Evolutionary conservation across 2,888 invertebrate genomes (phyloP).

Genomic region (Aphodius granarius): DNA sequence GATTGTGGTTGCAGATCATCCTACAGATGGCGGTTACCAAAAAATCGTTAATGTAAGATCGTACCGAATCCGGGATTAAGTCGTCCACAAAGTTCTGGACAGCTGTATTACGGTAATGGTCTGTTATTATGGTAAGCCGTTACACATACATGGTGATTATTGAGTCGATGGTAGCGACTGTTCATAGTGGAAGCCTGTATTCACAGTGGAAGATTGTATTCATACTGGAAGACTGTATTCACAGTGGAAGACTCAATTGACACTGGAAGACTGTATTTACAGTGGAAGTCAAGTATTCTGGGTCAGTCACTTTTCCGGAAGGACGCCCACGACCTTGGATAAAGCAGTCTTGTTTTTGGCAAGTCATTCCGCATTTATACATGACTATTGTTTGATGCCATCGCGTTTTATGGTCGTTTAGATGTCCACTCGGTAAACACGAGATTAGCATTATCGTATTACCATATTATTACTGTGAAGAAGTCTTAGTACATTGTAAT

Average conservation of each 20-base stretch:
- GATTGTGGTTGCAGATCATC: background rate
- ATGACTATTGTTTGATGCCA: background rate
- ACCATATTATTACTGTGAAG: background rate
- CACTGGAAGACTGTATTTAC: too few species aligned
- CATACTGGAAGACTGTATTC: too few species aligned
- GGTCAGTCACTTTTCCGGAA: background rate
- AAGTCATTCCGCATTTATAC: background rate
- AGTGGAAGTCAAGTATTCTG: background rate
- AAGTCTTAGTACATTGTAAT: background rate
- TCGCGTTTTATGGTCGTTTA: background rate
- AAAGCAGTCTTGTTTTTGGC: background rate
- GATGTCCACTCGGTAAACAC: background rate
- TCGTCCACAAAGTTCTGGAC: background rate
- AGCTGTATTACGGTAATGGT: background rate
- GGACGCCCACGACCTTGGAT: background rate
- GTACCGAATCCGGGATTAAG: background rate
- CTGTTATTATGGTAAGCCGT: background rate
- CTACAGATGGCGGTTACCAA: background rate
- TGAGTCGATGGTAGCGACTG: background rate
- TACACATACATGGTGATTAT: background rate
- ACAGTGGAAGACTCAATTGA: too few species aligned
- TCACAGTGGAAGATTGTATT: too few species aligned
- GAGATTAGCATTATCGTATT: background rate
- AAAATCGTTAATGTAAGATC: background rate
- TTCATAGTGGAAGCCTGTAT: too few species aligned